Evolutionary conservation across 2,797 vertebrate species (phyloP), one percentile per base, ranked within the genome.

Genomic region (Esox lucius): DNA sequence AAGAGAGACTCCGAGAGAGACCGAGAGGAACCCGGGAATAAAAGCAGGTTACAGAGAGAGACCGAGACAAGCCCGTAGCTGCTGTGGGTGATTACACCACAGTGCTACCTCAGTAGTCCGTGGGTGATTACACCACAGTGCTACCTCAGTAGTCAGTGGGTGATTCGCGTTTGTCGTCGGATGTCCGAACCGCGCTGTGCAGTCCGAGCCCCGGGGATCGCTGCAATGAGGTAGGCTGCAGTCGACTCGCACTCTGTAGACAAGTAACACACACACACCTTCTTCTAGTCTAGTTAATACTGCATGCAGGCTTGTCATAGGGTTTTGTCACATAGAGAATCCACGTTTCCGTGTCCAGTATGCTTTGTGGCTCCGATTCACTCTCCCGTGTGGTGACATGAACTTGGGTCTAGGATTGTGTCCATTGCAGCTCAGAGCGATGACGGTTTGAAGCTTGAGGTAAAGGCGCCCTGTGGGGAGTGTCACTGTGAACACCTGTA

Each of bases 211-310:
- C 68, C 24, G 22, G 53, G 72, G 17, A 56, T 15, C 72, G 75
- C 53, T 68, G 56, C 72, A 17, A 78, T 81, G 79, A 81, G 79
- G 79, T 81, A 81, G 64, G 35, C 62, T 31, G 46, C 24, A 28
- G 42, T 35, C 56, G 26, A 42, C 61, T 1, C 22, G 61, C 22
- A 11, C n/a, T 61, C 56, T 61, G 56, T 12, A 76, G 85, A 56
- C 72, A 67, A 82, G 76, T 72, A 17, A 39, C 68, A 61, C 16
- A 69, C 16, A 69, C 53, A 71, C 39, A 70, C 56, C 42, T 12
- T n/a, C 70, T 33, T 35, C n/a, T 48, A 16, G 53, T 39, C 35
- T 39, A 39, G n/a, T 35, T 39, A 33, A 33, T 17, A 13, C 5
- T 39, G 65, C 64, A 17, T 9, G 17, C 67, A 59, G 56, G 56